Evolutionary conservation across 2,797 vertebrate species (phyloP), one percentile per base, ranked within the genome.

Genomic region (Graptemys geographica): DNA sequence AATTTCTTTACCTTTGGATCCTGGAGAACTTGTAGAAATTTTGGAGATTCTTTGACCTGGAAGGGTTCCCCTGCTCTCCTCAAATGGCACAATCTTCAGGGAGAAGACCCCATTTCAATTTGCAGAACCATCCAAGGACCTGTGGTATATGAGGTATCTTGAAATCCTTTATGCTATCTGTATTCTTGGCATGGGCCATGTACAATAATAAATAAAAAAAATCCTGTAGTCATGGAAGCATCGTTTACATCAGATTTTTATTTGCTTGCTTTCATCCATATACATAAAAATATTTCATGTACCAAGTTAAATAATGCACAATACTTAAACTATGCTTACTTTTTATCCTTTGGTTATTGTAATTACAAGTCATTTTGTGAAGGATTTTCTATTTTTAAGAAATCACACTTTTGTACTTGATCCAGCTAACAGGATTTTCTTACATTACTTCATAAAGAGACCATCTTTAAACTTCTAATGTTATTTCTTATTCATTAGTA

Each of bases 401-500:
- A 99, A 99, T 99, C 98, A 98, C 99, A 99, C 99, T 99, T 99
- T 99, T 99, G 99, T 99, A 99, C 99, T 99, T 99, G 99, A 99
- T 99, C 99, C 99, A 99, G 99, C 99, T 99, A 99, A 99, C 99
- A 99, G 99, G 99, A 99, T 99, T 99, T 99, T 99, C 99, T 99
- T 99, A 99, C 99, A 99, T 99, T 99, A 99, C 99, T 99, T 99
- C 99, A 99, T 99, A 99, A 99, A 98, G 99, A 99, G 99, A 99
- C 99, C 99, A 99, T 99, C 99, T 99, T 99, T 99, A 99, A 99
- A 99, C 99, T 99, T 99, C 99, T 99, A 98, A 99, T 99, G 99
- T 99, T 98, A 99, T 99, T 99, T 99, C 99, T 99, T 99, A 99
- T 99, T 99, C 99, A 99, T 99, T 99, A 99, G 99, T 99, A 99